These are phyloP conservation scores for Anodontia alba DNA, from an alignment of 2,888 invertebrate genomes.

Conservation along the genomic window DNA sequence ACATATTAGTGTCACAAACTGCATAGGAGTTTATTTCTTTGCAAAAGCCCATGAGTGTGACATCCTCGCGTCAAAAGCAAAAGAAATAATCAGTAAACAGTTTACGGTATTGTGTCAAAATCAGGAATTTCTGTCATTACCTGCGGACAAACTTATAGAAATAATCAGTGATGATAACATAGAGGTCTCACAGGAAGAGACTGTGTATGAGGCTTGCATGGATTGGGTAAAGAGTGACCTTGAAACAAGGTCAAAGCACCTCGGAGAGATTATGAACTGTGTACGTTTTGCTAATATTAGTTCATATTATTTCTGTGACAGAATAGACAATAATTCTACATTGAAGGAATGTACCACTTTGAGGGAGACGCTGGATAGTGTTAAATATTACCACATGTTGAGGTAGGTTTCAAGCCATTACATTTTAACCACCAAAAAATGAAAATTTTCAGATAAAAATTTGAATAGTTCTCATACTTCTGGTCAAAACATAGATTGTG, in stretches of 20 bases:
- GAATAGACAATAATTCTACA: slow-evolving; percentile 75
- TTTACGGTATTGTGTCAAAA: slow-evolving; percentile 76
- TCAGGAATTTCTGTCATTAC: slow-evolving; percentile 80
- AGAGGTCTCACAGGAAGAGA: slow-evolving; percentile 79
- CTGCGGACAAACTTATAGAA: slow-evolving; percentile 82
- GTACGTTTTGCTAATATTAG: slow-evolving; percentile 83
- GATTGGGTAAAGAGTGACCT: slow-evolving; percentile 77
- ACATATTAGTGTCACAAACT: slow-evolving; percentile 81
- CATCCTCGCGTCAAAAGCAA: slow-evolving; percentile 73
- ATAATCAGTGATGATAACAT: slow-evolving; percentile 82
- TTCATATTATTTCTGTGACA: slow-evolving; percentile 84
- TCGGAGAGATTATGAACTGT: slow-evolving; percentile 78
- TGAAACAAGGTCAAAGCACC: slow-evolving; percentile 59
- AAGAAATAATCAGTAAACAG: slow-evolving; percentile 79
- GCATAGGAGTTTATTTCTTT: slow-evolving; percentile 83
- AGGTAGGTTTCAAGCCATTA: no score
- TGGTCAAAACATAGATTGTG: no score
- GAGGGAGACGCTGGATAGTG: slow-evolving; percentile 69
- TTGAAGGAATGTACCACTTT: slow-evolving; percentile 70
- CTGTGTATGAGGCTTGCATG: slow-evolving; percentile 81
- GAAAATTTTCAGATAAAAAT: no score
- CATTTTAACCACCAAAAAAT: no score
- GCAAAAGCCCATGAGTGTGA: slow-evolving; percentile 83
- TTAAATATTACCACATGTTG: slow-evolving; percentile 82
- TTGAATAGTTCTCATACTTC: no score